Conservation (phyloP, 2,888 invertebrate genomes). For the Meta bourneti region DNA sequence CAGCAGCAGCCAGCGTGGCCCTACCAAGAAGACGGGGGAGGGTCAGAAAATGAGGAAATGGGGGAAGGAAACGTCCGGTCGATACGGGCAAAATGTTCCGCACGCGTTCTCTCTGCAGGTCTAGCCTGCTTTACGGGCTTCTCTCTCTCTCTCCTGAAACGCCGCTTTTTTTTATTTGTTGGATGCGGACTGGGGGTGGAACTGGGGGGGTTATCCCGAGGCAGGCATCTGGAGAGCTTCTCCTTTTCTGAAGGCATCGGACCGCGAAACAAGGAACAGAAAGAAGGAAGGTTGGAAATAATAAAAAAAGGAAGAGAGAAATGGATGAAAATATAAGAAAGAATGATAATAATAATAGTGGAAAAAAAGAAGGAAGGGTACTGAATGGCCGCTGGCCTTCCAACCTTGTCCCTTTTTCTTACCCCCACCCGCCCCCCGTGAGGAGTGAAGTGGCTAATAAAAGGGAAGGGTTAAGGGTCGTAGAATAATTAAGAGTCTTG, state of each 20-base stretch:
- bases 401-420: neutral
- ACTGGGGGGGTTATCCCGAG: conserved; percentile 65
- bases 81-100: conserved; percentile 72
- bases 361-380: conserved; percentile 32
- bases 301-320: conserved; percentile 30
- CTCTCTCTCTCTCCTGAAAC: conserved; percentile 34
- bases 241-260: conserved; percentile 75
- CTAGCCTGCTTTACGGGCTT: conserved; percentile 70
- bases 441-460: conserved; percentile 59
- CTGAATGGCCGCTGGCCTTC: conserved; percentile 70
- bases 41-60: conserved; percentile 35
- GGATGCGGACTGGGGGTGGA: neutral
- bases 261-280: conserved; percentile 75
- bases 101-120: conserved; percentile 49
- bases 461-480: conserved; percentile 58
- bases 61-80: conserved; percentile 65
- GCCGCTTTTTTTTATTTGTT: conserved; percentile 8
- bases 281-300: conserved; percentile 16
- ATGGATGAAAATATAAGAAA: conserved; percentile 71
- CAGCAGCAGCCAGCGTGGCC: conserved; percentile 69
- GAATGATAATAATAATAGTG: conserved; percentile 30
- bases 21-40: conserved; percentile 48
- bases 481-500: conserved; percentile 59
- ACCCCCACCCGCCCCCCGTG: neutral
- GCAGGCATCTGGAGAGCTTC: conserved; percentile 74